Conservation (phyloP, 2,113 vertebrate species). For the Arothron firmamentum region DNA sequence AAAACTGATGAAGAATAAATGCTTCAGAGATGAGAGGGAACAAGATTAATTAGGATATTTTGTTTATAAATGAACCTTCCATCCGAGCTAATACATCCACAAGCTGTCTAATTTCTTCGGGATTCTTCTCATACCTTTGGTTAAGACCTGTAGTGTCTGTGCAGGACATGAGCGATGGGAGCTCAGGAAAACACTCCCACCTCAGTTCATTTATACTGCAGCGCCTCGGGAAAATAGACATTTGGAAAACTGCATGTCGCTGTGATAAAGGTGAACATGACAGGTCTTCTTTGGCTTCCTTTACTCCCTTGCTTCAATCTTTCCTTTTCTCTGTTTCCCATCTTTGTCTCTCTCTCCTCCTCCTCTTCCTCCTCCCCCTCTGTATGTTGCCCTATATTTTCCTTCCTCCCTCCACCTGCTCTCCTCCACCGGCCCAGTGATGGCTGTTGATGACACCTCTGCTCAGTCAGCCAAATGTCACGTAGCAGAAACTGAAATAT, state of each 20-base stretch:
- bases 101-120: no score
- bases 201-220: slow-evolving; percentile 53
- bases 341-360: slow-evolving; percentile 28
- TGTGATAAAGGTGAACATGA: slow-evolving; percentile 70
- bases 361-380: slow-evolving; percentile 17
- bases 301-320: slow-evolving; percentile 33
- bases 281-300: slow-evolving; percentile 42
- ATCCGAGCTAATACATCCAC: no score
- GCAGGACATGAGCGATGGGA: slow-evolving; percentile 37
- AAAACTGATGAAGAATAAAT: background rate
- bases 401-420: slow-evolving; percentile 24
- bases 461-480: slow-evolving; percentile 79
- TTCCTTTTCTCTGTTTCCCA: slow-evolving; percentile 40
- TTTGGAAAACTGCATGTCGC: slow-evolving; percentile 59
- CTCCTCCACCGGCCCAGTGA: slow-evolving; percentile 57
- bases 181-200: slow-evolving; percentile 57
- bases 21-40: background rate
- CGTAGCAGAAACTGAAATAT: slow-evolving; percentile 72
- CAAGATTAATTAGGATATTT: no score
- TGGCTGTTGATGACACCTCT: slow-evolving; percentile 65
- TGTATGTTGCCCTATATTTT: slow-evolving; percentile 24
- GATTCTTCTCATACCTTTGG: slow-evolving; percentile 4
- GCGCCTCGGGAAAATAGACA: slow-evolving; percentile 60
- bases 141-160: slow-evolving; percentile 25
- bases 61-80: no score